Evolutionary conservation across 2,113 vertebrate genomes (phyloP).

Genomic region (Asarcornis scutulata): DNA sequence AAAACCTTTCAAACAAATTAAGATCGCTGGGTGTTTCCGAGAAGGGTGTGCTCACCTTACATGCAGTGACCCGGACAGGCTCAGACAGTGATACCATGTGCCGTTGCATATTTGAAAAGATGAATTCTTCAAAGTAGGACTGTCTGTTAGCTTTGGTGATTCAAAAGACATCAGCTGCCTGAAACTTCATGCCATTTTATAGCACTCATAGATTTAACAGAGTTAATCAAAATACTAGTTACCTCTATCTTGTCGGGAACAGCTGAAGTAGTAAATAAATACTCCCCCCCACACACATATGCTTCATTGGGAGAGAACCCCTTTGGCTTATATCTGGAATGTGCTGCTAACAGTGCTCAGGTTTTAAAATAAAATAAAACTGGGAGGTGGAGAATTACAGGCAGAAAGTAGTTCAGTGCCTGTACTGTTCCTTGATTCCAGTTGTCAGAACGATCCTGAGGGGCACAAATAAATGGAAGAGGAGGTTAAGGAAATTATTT

Average conservation of each 20-base stretch:
- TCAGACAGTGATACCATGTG: background rate
- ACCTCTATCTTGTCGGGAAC: background rate
- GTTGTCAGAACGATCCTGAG: background rate
- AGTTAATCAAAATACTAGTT: background rate
- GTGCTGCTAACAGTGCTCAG: background rate
- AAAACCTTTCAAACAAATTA: background rate
- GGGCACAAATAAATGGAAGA: background rate
- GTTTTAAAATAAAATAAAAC: background rate
- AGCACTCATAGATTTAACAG: background rate
- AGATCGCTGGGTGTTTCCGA: background rate
- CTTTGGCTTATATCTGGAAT: background rate
- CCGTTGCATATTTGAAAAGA: background rate
- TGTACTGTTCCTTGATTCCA: background rate
- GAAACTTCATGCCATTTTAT: background rate
- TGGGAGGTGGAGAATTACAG: background rate
- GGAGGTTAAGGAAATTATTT: background rate
- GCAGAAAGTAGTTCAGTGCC: background rate
- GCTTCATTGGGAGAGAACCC: background rate
- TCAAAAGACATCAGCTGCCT: background rate
- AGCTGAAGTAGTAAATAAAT: background rate
- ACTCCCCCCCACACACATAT: fast-evolving
- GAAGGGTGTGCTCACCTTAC: background rate
- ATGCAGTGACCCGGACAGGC: background rate
- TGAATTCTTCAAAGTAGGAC: background rate
- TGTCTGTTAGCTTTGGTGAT: background rate